A percentile compares a stretch with the other conserved stretches of the same genome.
phyloP scores from a whole-genome alignment of 1,140 invertebrate species.

The Pseudomyrmex dendroicus region DNA sequence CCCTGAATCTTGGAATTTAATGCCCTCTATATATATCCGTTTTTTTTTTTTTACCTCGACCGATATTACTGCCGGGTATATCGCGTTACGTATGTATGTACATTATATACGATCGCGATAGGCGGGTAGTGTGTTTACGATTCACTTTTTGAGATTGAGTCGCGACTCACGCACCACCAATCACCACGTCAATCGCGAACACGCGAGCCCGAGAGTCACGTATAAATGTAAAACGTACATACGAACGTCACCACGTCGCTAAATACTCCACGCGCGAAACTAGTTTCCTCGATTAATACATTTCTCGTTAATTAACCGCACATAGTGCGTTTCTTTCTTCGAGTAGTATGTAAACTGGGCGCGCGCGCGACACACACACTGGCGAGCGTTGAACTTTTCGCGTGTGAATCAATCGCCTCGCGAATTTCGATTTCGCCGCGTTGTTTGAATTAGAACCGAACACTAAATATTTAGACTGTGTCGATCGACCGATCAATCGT shows the following conservation, averaged over 20 bases:
- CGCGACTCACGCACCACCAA: not conserved
- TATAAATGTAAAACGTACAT: not conserved
- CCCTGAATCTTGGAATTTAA: slow-evolving; percentile 8
- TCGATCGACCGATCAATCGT: no score
- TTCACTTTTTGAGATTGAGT: not conserved
- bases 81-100: not conserved
- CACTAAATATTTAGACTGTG: slow-evolving; percentile 37
- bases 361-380: no score
- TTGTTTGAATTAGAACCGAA: not conserved
- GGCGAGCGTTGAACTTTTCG: not conserved
- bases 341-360: not conserved
- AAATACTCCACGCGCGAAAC: not conserved
- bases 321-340: not conserved
- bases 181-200: not conserved
- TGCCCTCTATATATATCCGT: not conserved
- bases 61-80: slow-evolving; percentile 4
- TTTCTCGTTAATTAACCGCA: not conserved
- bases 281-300: not conserved
- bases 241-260: no score
- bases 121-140: slow-evolving; percentile 11
- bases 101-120: not conserved
- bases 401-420: not conserved
- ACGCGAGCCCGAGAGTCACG: not conserved
- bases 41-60: not conserved
- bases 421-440: not conserved